Evolutionary conservation across 2,888 invertebrate genomes (phyloP), one percentile per base, ranked within the genome.

Genomic region (Amiota mariae): DNA sequence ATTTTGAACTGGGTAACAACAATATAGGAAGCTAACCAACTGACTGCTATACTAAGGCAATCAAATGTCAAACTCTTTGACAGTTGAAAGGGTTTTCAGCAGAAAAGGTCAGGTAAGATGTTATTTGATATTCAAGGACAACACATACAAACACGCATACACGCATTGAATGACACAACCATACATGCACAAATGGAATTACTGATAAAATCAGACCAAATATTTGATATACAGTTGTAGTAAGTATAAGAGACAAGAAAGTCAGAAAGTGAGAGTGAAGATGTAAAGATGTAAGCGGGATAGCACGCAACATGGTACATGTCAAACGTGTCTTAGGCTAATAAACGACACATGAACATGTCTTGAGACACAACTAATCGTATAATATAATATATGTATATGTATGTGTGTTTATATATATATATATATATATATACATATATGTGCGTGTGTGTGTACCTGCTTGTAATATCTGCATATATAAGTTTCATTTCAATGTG

Each of bases 301-400:
- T 51, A 2, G 3, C n/a, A n/a, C 54, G 4, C n/a, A 51, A n/a
- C 13, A 48, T 54, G n/a, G 63, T n/a, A 63, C 24, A 36, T 46
- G 67, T 54, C 67, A 68, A 68, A 68, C 67, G 67, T 68, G 51
- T 68, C 67, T 49, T 20, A 13, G 20, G 67, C 67, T 68, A 68
- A 68, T 51, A 54, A 54, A 68, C 51, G 67, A 51, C 67, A 68
- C 54, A 51, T 68, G 67, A 68, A 48, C 67, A 68, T 68, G 51
- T 51, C 51, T 54, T 54, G 51, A 54, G 20, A 47, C 66, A 18
- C 49, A 49, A 48, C 6, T 18, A 24, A 63, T 36, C 63, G n/a
- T 46, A 46, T 46, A n/a, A 46, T 46, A n/a, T 3, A 24, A n/a
- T 46, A 59, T 24, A 59, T 18, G 18, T 18, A 18, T 20, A 9